A percentile compares a stretch with the other conserved stretches of the same genome.
Conservation (phyloP, 2,888 invertebrate species). For the Monochamus alternatus region DNA sequence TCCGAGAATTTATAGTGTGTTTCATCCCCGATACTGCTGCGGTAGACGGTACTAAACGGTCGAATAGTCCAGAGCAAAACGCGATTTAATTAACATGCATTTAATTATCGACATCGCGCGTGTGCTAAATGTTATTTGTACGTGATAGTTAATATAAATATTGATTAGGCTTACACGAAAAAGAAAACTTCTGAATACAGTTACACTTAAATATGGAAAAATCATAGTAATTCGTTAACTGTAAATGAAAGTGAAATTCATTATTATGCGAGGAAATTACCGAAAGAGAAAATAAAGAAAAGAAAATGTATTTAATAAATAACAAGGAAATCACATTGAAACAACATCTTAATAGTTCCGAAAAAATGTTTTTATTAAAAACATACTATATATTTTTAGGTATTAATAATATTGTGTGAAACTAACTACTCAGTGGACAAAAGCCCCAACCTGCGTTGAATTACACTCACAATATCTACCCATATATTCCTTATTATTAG, state of each 20-base stretch:
- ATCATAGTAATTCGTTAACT: neutral
- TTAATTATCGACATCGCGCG: constrained; percentile 10
- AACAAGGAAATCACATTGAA: no score
- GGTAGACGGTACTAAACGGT: constrained; percentile 9
- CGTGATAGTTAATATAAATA: constrained; percentile 13
- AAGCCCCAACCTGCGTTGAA: no score
- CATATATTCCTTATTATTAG: no score
- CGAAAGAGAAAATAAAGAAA: neutral
- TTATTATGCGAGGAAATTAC: neutral
- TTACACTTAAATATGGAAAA: neutral
- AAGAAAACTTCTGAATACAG: neutral
- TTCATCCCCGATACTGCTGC: constrained; percentile 6
- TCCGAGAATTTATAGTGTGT: constrained; percentile 16
- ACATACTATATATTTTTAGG: no score
- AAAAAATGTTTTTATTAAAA: no score
- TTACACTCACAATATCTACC: no score
- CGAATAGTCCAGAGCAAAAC: constrained; percentile 28
- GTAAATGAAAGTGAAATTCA: neutral
- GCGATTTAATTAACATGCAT: constrained; percentile 17
- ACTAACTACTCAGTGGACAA: no score
- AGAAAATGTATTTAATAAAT: no score
- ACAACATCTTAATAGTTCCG: no score
- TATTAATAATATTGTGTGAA: no score
- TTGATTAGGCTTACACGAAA: neutral
- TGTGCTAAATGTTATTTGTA: neutral